Base-by-base conservation (phyloP, 1,140 invertebrate genomes). In the Calephelis virginiensis region DNA sequence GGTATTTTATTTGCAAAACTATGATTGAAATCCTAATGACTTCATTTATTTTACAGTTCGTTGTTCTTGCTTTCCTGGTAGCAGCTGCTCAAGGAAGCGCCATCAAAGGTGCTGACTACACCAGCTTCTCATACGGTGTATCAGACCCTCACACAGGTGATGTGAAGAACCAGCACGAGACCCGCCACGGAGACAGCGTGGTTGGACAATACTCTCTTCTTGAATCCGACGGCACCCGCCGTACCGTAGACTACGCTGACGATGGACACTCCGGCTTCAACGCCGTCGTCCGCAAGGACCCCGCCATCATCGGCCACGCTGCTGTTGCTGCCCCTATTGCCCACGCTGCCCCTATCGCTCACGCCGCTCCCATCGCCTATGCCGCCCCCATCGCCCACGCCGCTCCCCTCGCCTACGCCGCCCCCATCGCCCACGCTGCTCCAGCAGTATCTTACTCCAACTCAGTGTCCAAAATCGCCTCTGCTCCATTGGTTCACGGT, bases 241-340 rank as follows among this genome's bases (percentile, higher is more conserved):
- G 92, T 48, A 91, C 83, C n/a, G 92, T 92, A 0, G 88, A 92
- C 75, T 92, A 92, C 70, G 81, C 90, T 17, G 89, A 89, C n/a
- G 82, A 90, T 66, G 80, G 79, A 7, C 70, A 75, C 43, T 77
- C 83, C 49, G 91, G 91, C 17, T 92, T 92, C 79, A 92, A 92
- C 71, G 91, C 91, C 10, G 74, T 90, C 40, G 40, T 43, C 40
- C 40, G 40, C 40, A 43, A 43, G 8, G 40, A 43, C 40, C 40
- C 40, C 40, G 13, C 90, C 92, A 6, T 88, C 50, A 90, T 90
- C 48, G 79, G 77, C 71, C 79, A 63, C 61, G 61, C 80, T 8
- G 72, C 69, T n/a, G 47, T 73, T 9, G 74, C 71, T 43, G 73
- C 76, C 46, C 77, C 75, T n/a, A 37, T 68, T 47, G 72, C 69